Percentiles rank a stretch among this genome's conserved stretches.
phyloP scores from a whole-genome alignment of 2,888 invertebrate genomes.

The Aphidoletes aphidimyza region DNA sequence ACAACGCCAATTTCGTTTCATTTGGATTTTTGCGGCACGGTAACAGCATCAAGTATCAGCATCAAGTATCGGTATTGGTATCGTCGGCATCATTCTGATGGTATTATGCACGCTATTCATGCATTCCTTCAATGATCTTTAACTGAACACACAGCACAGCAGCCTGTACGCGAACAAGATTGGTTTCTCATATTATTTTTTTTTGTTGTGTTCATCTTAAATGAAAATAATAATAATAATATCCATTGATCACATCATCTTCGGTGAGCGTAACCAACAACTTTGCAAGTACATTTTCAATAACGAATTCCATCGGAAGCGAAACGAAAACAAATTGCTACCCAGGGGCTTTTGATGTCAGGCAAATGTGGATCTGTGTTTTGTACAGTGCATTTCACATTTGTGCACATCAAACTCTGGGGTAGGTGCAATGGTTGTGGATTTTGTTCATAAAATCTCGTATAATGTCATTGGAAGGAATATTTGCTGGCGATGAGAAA shows the following conservation, averaged over 20 bases:
- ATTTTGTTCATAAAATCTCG: too few relatives aligned
- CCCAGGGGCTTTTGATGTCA: not conserved
- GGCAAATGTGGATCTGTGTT: too few relatives aligned
- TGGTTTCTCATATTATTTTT: slow-evolving; percentile 45
- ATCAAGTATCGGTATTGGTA: not conserved
- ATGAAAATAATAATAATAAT: slow-evolving; percentile 54
- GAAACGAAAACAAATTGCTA: not conserved
- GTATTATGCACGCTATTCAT: slow-evolving; percentile 44
- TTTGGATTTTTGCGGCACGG: not conserved
- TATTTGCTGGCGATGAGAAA: too few relatives aligned
- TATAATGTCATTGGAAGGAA: too few relatives aligned
- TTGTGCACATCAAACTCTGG: too few relatives aligned
- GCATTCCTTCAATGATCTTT: slow-evolving; percentile 35
- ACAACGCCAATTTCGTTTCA: slow-evolving; percentile 47
- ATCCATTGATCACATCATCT: slow-evolving; percentile 37
- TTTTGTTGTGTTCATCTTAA: not conserved
- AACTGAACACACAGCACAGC: not conserved
- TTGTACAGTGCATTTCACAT: not conserved
- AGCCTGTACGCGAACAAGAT: not conserved
- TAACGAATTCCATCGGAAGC: slow-evolving; percentile 31
- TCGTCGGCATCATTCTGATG: slow-evolving; percentile 6
- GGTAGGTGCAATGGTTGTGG: too few relatives aligned
- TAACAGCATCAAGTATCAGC: not conserved
- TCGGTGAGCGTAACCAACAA: not conserved
- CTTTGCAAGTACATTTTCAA: not conserved